Conservation (phyloP, 2,113 vertebrate genomes). For the Taxidea taxus region DNA sequence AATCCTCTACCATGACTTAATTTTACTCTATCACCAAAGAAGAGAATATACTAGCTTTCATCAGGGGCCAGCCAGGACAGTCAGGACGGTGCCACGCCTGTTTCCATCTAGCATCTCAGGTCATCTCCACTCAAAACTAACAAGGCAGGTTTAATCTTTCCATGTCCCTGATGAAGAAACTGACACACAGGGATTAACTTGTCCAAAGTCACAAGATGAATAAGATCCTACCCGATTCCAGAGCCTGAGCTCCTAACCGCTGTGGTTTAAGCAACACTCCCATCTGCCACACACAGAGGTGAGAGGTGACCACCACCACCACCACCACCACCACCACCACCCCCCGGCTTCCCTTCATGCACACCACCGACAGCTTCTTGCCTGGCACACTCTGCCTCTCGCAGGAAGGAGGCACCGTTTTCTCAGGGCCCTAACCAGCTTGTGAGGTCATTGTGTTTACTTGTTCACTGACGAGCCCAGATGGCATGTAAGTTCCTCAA, state of each 20-base stretch:
- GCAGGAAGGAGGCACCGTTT: background rate
- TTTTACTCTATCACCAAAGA: background rate
- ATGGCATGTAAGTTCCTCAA: background rate
- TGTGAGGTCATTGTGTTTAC: background rate
- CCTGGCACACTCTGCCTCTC: background rate
- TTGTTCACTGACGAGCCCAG: background rate
- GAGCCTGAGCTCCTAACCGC: background rate
- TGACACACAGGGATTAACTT: background rate
- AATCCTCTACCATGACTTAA: background rate
- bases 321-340: rapidly evolving
- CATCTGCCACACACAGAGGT: rapidly evolving
- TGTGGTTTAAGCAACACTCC: background rate
- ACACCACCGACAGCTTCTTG: background rate
- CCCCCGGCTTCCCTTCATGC: background rate
- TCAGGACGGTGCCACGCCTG: background rate
- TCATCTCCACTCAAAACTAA: background rate
- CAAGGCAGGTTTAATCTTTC: background rate
- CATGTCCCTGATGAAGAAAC: background rate
- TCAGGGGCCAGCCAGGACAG: background rate
- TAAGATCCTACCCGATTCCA: background rate
- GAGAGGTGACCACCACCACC: background rate
- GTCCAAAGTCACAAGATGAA: background rate
- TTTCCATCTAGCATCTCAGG: background rate
- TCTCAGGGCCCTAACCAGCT: background rate
- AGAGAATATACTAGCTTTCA: background rate